Evolutionary conservation across 2,797 vertebrate genomes (phyloP).

Genomic region (Anabas testudineus): DNA sequence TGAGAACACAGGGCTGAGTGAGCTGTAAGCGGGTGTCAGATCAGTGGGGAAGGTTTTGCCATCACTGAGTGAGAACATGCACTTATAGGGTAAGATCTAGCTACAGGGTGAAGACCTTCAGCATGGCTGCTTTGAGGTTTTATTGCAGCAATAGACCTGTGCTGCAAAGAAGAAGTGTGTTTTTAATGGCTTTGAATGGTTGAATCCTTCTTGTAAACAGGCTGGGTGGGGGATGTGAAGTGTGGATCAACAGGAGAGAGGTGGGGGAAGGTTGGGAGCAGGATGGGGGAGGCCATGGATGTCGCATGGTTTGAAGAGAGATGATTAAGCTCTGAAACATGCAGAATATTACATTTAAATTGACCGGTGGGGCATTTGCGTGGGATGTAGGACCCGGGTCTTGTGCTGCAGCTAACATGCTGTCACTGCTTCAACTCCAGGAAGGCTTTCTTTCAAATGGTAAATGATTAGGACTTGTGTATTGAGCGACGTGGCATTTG

Average conservation of each 20-base stretch:
- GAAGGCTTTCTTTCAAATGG: not conserved
- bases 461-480: not conserved
- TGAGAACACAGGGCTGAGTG: not conserved
- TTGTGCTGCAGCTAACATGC: not conserved
- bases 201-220: constrained; percentile 22
- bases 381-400: not conserved
- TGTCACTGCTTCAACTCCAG: not conserved
- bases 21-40: constrained; percentile 44
- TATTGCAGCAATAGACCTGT: not conserved
- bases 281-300: constrained; percentile 59
- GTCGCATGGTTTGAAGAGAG: constrained; percentile 63
- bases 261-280: constrained; percentile 51
- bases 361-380: not conserved
- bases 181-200: not conserved
- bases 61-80: not conserved
- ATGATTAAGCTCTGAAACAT: constrained; percentile 21
- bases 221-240: constrained; percentile 70
- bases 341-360: not conserved
- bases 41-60: constrained; percentile 13
- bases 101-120: not conserved
- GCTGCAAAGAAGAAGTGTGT: not conserved
- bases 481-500: not conserved
- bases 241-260: constrained; percentile 66
- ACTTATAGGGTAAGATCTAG: too few relatives aligned
- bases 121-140: not conserved